phyloP scores from a whole-genome alignment of 2,888 invertebrate genomes.

The Byasa hedistus region DNA sequence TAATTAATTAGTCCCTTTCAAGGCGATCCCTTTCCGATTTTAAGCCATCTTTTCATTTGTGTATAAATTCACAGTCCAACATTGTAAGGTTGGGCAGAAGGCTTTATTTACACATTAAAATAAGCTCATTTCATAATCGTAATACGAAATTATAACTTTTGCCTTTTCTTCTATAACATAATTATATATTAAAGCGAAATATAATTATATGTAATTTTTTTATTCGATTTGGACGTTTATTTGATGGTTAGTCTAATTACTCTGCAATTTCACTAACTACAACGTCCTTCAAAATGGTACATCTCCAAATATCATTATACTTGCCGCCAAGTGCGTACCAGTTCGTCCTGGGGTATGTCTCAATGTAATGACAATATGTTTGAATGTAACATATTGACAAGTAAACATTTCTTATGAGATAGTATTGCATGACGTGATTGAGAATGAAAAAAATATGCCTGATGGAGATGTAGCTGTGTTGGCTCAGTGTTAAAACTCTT shows the following conservation, averaged over 20 bases:
- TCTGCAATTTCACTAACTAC: too few species aligned
- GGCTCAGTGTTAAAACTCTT: too few species aligned
- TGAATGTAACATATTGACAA: background rate
- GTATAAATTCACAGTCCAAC: slow-evolving; percentile 20
- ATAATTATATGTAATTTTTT: too few species aligned
- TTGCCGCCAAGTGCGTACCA: too few species aligned
- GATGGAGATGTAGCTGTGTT: background rate
- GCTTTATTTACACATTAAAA: slow-evolving; percentile 4
- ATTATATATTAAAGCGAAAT: background rate
- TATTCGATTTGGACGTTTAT: too few species aligned
- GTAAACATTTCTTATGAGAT: background rate
- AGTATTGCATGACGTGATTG: background rate
- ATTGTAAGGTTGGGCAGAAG: slow-evolving; percentile 9
- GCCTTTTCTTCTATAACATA: background rate
- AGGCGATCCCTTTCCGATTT: slow-evolving; percentile 31
- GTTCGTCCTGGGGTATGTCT: too few species aligned
- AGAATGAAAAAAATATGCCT: background rate
- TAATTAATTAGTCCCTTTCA: slow-evolving; percentile 31
- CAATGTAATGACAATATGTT: too few species aligned
- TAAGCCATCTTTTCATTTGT: slow-evolving; percentile 30
- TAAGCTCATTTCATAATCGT: background rate
- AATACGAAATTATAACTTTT: background rate
- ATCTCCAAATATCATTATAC: too few species aligned
- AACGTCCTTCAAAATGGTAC: too few species aligned
- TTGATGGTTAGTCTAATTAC: too few species aligned